Conservation (phyloP, 2,797 vertebrate species). For the Discoglossus pictus region DNA sequence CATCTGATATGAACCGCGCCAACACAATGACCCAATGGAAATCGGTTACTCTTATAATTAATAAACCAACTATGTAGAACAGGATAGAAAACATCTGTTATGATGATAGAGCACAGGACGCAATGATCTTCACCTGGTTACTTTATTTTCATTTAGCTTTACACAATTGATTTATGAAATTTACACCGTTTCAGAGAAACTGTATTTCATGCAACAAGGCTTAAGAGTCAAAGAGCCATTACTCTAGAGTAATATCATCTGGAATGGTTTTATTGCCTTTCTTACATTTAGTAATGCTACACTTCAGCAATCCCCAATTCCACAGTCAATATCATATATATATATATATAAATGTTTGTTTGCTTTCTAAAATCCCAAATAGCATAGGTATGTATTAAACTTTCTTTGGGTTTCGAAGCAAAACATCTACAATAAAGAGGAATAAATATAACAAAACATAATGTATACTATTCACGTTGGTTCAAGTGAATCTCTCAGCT, state of each 20-base stretch:
- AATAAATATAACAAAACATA: no score
- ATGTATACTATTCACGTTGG: no score
- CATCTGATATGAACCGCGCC: slow-evolving; percentile 14
- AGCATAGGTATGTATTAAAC: not conserved
- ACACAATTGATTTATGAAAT: slow-evolving; percentile 37
- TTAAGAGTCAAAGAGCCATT: slow-evolving; percentile 31
- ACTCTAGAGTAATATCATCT: slow-evolving; percentile 26
- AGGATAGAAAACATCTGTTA: not conserved
- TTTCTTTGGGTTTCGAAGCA: not conserved
- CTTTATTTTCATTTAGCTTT: slow-evolving; percentile 23
- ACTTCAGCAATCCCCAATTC: slow-evolving; percentile 23
- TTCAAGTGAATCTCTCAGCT: not conserved
- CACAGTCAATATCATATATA: slow-evolving; percentile 3
- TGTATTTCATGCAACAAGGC: slow-evolving; percentile 37
- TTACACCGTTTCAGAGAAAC: slow-evolving; percentile 23
- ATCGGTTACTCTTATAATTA: slow-evolving; percentile 20
- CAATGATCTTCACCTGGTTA: slow-evolving; percentile 9
- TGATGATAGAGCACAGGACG: not conserved
- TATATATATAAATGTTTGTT: not conserved
- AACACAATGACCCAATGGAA: slow-evolving; percentile 14
- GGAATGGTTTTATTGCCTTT: slow-evolving; percentile 33
- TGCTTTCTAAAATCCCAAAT: slow-evolving; percentile 4
- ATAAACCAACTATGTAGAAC: slow-evolving; percentile 18
- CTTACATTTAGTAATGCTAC: slow-evolving; percentile 14
- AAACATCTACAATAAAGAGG: not conserved